A percentile compares a stretch with the other conserved stretches of the same genome.
phyloP scores from a whole-genome alignment of 2,113 vertebrate genomes.

The Syngnathus typhle region DNA sequence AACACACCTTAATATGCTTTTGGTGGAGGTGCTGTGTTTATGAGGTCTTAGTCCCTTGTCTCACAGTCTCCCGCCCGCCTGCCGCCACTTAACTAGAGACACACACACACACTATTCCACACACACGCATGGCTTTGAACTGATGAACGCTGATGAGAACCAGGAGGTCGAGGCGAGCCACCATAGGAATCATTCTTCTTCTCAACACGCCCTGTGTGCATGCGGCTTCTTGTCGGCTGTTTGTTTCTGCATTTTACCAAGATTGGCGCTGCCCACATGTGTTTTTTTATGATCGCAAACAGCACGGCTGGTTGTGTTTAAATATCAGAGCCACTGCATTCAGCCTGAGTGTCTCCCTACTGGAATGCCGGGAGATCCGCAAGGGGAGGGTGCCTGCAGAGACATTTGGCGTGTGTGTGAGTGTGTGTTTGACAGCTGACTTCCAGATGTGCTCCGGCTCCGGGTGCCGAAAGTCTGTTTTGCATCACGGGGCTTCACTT shows the following conservation, averaged over 20 bases:
- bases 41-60: conserved; percentile 59
- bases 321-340: conserved; percentile 64
- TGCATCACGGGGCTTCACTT: conserved; percentile 58
- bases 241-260: conserved; percentile 37
- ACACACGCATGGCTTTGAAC: conserved; percentile 62
- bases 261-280: conserved; percentile 23
- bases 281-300: conserved; percentile 28
- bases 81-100: conserved; percentile 63
- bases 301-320: conserved; percentile 67
- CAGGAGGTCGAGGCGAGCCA: conserved; percentile 47
- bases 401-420: conserved; percentile 30
- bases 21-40: conserved; percentile 66
- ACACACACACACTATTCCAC: conserved; percentile 33
- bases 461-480: conserved; percentile 61
- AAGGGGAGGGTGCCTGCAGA: conserved; percentile 55
- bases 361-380: conserved; percentile 66
- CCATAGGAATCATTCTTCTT: conserved; percentile 23
- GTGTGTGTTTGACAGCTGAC: conserved; percentile 68
- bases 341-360: conserved; percentile 70
- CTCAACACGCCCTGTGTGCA: conserved; percentile 20
- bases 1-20: conserved; percentile 61
- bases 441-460: conserved; percentile 71
- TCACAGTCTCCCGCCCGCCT: conserved; percentile 67
- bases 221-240: conserved; percentile 36
- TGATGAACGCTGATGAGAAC: conserved; percentile 66